A percentile compares a stretch with the other conserved stretches of the same genome.
phyloP scores from a whole-genome alignment of 2,113 vertebrate genomes.

The Cyanoramphus novaezelandiae region DNA sequence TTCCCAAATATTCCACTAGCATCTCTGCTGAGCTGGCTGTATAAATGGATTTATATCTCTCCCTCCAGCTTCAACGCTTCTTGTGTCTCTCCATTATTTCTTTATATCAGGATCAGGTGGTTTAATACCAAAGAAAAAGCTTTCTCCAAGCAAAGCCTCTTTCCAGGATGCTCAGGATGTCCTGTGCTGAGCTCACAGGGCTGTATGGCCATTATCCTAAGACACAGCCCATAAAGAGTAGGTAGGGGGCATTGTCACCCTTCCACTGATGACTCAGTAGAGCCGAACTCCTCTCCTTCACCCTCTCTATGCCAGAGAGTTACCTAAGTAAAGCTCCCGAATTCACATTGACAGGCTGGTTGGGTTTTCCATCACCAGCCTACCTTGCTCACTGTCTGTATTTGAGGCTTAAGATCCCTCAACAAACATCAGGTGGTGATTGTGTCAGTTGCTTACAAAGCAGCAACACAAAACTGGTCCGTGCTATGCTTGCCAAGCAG shows the following conservation, averaged over 20 bases:
- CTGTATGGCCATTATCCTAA: background rate
- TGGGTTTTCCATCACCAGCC: background rate
- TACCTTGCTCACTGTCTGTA: background rate
- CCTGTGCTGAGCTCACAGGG: background rate
- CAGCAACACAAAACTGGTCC: background rate
- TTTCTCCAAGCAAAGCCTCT: background rate
- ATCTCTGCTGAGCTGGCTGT: background rate
- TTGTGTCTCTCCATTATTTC: background rate
- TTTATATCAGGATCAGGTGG: background rate
- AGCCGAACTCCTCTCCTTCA: background rate
- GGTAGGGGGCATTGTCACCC: constrained; percentile 34
- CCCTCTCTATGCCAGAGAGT: background rate
- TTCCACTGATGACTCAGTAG: background rate
- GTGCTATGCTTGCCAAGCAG: background rate
- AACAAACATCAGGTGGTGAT: background rate
- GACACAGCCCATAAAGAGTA: background rate
- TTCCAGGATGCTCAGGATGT: background rate
- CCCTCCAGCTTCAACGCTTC: background rate
- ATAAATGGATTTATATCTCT: background rate
- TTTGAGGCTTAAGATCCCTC: background rate
- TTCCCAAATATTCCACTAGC: background rate
- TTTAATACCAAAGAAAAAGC: background rate
- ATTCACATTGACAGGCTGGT: background rate
- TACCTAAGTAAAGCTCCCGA: background rate
- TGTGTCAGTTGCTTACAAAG: background rate